Base-by-base conservation (phyloP, 2,113 vertebrate species). In the Columba livia region DNA sequence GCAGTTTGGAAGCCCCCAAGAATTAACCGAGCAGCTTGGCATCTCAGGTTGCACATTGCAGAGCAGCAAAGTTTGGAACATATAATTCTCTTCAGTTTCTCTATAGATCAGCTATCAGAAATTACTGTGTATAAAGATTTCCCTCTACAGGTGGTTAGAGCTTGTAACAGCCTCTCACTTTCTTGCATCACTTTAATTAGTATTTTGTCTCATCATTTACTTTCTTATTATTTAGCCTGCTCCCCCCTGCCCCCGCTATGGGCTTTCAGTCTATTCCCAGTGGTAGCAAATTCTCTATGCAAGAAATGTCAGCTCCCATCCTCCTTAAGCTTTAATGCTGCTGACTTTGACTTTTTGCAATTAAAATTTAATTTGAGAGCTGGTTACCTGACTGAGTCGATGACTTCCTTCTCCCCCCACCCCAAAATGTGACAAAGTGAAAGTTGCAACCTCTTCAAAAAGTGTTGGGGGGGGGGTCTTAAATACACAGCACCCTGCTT, bases 81-180 rank as follows among this genome's bases (percentile, higher is more conserved):
- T 23, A 75, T 24, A 69, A 94, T 91, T 86, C 75, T 60, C 88
- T 75, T 94, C 38, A 78, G 57, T 90, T 96, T 88, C 95, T 95
- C 88, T 64, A 93, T 79, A 97, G 96, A 91, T 90, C 90, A 78
- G 92, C 95, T 91, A 94, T 95, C 93, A 85, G 96, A 97, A 96
- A 98, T 95, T 97, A 97, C 82, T 92, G 88, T 96, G 98, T 98
- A 98, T 96, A 97, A 97, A 98, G 98, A 98, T 98, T 98, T 98
- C 98, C 98, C 98, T 98, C 98, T 98, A 98, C 98, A 98, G 98
- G 98, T 98, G 98, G 98, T 97, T 98, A 97, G 93, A 96, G 98
- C 97, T 97, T 92, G 93, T 96, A 97, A 97, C 98, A 98, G 97
- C 70, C 94, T 97, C 90, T 87, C 88, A 86, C 93, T 98, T 89